Evolutionary conservation across 2,888 invertebrate genomes (phyloP), one percentile per base, ranked within the genome.

Genomic region (Xestia sexstrigata): DNA sequence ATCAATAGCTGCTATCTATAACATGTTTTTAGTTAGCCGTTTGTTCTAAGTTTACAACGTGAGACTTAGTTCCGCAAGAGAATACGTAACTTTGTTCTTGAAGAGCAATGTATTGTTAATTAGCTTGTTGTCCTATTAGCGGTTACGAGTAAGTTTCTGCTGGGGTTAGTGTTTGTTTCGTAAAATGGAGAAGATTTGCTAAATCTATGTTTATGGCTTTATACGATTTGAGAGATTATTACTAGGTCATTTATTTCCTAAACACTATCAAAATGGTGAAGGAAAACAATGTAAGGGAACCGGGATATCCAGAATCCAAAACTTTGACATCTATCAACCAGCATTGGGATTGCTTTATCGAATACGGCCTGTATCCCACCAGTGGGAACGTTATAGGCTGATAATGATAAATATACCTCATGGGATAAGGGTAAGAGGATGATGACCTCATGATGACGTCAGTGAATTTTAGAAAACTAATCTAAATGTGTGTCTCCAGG

Each of bases 401-500:
- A 13, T 55, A 55, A 55, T 55, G 55, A 13, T 13, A n/a, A 55
- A 11, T 15, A 26, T 58, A 15, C 15, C 15, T 58, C 42, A 42
- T 42, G 9, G 42, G 42, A 42, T 39, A 39, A 39, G 8, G 39
- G 42, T 11, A 42, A 42, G 42, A 42, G 42, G 9, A 42, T 42
- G 42, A 42, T 42, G 42, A 42, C 42, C 42, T 42, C 42, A 42
- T 42, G 42, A 11, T 9, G 7, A 26, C 15, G 26, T 15, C 26
- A 26, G 17, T 26, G 30, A 30, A 35, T 35, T 60, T 11, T 39
- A 39, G 2, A 65, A 65, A 65, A 65, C 35, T 42, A 42, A n/a
- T 17, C 65, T 7, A 42, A 35, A 20, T 60, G 0, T 71, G 74
- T 80, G 45, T 63, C 62, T 69, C 2, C 81, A 92, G 93, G 93